Evolutionary conservation across 2,888 invertebrate species (phyloP), one percentile per base, ranked within the genome.

Genomic region (Labia minor): DNA sequence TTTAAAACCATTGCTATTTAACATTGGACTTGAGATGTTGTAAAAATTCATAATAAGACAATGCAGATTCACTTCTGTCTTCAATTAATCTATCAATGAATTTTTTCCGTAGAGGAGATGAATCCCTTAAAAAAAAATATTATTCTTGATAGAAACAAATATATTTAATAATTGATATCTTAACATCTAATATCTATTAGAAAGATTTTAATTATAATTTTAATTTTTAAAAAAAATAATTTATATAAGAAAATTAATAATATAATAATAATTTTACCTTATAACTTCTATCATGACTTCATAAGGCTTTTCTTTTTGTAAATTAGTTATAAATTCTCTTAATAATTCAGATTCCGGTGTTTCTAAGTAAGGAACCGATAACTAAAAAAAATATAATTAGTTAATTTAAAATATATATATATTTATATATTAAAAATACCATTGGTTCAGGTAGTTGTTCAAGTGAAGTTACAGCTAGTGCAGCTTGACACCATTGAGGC

Each of bases 31-130:
- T 90, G 73, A 95, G 82, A 81, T 96, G 95, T 80, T 98, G 96
- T 78, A 99, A 83, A 81, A 99, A 99, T 84, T 99, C 98, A 79
- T 94, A 92, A 82, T 98, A 98, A 72, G 95, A 95, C 80, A 95
- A 87, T 66, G 93, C 88, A 67, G 90, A 90, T 77, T 99, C 98
- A 70, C 91, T 87, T 74, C 96, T 84, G 80, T 99, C 99, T 78
- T 99, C 98, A 64, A 96, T 84, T 74, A 99, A 84, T 73, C 88
- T 86, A 75, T 95, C 92, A 70, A 90, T 86, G 80, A 99, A 95
- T 72, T 86, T 77, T 67, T 84, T 83, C 71, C 92, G 85, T 68
- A 86, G 84, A 67, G 90, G 89, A 72, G 95, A 92, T 79, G 95
- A 95, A 77, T 99, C 97, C 78, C 96, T 95, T 83, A 21, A 81